Base-by-base conservation (phyloP, 2,797 vertebrate genomes). In the Antrozous pallidus region DNA sequence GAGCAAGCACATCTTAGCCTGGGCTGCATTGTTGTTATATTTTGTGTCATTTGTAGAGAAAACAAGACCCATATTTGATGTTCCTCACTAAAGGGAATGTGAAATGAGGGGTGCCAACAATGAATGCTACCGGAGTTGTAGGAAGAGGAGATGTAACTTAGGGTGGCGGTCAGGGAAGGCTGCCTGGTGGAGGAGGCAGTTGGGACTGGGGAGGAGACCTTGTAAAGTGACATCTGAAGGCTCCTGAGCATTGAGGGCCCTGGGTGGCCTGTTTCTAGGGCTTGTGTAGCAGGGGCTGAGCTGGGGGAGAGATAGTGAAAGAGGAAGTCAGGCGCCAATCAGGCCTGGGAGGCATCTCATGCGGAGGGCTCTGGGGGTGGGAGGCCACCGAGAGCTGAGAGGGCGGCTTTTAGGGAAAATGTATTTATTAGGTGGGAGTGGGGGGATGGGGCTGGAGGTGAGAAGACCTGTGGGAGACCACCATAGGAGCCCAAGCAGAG, bases 11-110 rank as follows among this genome's bases (percentile, higher is more conserved):
- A 2, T 47, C 26, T 26, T 17, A 78, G 69, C 45, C 31, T 22
- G 33, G 2, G 45, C 47, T 6, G 12, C 7, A 4, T 1, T 16
- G 6, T 33, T 18, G 28, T 9, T 56, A 3, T 13, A 2, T 17
- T n/a, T 54, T 74, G 28, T 63, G 77, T 90, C 42, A 0, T 71
- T 81, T 26, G 9, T 70, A 90, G 78, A 17, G 78, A 67, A 79
- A 95, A 84, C 42, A 73, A 85, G 88, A 67, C 33, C 8, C 6
- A 14, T 28, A 12, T 47, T 71, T 56, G 33, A 88, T 78, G 51
- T n/a, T 31, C 24, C 38, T 84, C 33, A 9, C 0, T 51, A 33
- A 73, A 73, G 56, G 5, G 17, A 47, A 26, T 8, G 8, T 38
- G 61, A 28, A 26, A 36, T 3, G 1, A 24, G 13, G 26, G 36